These are phyloP conservation scores for Hiodon tergisus DNA, from an alignment of 2,113 vertebrate species.

Conservation along the genomic window DNA sequence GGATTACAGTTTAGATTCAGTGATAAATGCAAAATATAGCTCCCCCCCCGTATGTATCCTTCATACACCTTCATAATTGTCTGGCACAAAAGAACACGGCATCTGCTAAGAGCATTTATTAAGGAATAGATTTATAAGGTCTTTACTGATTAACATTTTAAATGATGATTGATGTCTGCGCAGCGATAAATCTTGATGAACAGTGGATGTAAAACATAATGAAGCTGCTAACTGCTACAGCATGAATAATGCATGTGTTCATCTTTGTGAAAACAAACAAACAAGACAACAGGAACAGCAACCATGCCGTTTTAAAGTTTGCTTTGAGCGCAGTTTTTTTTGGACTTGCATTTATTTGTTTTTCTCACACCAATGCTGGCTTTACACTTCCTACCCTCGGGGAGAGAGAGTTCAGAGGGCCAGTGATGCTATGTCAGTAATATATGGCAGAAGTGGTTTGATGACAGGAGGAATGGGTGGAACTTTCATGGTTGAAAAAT, in stretches of 20 bases:
- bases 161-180: not conserved
- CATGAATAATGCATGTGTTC: too few relatives aligned
- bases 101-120: conserved; percentile 3
- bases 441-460: not conserved
- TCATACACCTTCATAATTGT: not conserved
- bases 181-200: not conserved
- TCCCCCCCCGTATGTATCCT: not conserved
- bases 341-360: conserved; percentile 2
- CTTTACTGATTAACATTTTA: conserved; percentile 15
- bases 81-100: not conserved
- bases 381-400: not conserved
- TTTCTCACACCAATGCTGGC: conserved; percentile 14
- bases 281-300: not conserved
- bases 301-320: not conserved
- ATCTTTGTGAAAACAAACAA: too few relatives aligned
- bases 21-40: conserved; percentile 9
- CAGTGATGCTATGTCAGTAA: not conserved
- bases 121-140: conserved; percentile 4
- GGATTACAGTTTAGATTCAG: not conserved
- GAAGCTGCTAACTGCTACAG: too few relatives aligned
- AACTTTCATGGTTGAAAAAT: conserved; percentile 15
- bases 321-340: not conserved
- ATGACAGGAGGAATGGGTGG: conserved; percentile 10
- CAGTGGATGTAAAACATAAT: not conserved
- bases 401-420: not conserved